phyloP scores from a whole-genome alignment of 2,113 vertebrate species.

The Hystrix cristata region DNA sequence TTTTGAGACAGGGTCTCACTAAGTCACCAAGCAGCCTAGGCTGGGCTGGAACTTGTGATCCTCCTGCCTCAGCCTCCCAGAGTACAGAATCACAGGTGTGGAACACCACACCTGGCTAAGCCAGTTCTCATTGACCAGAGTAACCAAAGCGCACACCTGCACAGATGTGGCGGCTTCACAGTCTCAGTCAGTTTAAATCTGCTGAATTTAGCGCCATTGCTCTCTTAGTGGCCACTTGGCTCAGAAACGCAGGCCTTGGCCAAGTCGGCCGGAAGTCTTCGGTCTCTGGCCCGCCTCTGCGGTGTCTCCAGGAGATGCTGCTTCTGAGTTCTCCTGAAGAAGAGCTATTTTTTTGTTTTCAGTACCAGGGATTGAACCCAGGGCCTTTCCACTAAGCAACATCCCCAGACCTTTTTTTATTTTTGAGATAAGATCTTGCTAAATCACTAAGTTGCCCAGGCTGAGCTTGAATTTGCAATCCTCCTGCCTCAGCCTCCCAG shows the following conservation, averaged over 20 bases:
- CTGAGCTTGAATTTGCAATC: background rate
- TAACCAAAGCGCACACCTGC: background rate
- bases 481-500: background rate
- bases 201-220: rapidly evolving
- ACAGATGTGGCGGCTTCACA: background rate
- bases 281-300: background rate
- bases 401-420: background rate
- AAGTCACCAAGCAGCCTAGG: background rate
- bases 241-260: background rate
- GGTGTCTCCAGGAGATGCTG: background rate
- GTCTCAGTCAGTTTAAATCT: background rate
- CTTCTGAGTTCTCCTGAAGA: background rate
- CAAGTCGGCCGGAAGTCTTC: background rate
- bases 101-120: background rate
- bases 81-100: background rate
- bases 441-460: background rate
- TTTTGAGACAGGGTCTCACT: background rate
- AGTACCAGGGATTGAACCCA: background rate
- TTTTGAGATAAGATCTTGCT: background rate
- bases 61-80: background rate
- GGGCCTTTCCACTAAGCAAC: background rate
- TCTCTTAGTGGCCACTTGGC: background rate
- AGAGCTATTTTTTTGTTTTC: background rate
- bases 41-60: background rate
- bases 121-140: too few relatives aligned